Percentiles rank a stretch among this genome's conserved stretches.
Conservation (phyloP, 2,888 invertebrate species). For the Coelopa pilipes region DNA sequence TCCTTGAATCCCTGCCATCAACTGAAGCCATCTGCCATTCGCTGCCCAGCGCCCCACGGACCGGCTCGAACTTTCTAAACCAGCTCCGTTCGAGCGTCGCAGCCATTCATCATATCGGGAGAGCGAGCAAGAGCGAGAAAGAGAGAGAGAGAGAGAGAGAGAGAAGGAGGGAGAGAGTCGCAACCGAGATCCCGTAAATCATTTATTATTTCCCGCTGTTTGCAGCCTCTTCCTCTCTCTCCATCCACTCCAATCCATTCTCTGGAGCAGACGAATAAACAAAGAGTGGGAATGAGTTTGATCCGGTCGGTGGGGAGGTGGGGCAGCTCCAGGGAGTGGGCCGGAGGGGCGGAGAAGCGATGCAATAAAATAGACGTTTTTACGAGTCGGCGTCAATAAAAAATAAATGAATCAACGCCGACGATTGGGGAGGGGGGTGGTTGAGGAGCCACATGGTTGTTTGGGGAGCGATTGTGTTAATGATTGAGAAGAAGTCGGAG, state of each 20-base stretch:
- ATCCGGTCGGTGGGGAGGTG: too few relatives aligned
- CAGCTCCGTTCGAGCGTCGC: too few relatives aligned
- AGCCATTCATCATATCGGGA: too few relatives aligned
- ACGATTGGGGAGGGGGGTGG: neutral
- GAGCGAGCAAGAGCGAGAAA: too few relatives aligned
- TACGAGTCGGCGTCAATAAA: conserved; percentile 30
- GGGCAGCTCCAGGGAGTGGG: too few relatives aligned
- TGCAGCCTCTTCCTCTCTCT: neutral
- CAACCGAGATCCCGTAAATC: neutral
- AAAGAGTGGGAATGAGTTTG: too few relatives aligned
- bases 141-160: too few relatives aligned
- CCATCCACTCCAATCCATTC: neutral
- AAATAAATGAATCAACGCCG: conserved; percentile 16
- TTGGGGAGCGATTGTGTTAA: neutral
- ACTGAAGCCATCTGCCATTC: too few relatives aligned
- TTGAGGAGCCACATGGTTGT: neutral
- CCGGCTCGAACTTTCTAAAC: too few relatives aligned
- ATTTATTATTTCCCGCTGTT: conserved; percentile 1
- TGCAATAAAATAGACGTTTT: conserved; percentile 23
- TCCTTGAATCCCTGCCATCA: too few relatives aligned
- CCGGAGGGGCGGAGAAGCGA: neutral
- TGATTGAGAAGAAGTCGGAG: neutral
- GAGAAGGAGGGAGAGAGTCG: too few relatives aligned
- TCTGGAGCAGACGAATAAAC: neutral
- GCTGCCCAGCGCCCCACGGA: too few relatives aligned